Base-by-base conservation (phyloP, 1,140 invertebrate genomes). In the Psilanteris sp. region DNA sequence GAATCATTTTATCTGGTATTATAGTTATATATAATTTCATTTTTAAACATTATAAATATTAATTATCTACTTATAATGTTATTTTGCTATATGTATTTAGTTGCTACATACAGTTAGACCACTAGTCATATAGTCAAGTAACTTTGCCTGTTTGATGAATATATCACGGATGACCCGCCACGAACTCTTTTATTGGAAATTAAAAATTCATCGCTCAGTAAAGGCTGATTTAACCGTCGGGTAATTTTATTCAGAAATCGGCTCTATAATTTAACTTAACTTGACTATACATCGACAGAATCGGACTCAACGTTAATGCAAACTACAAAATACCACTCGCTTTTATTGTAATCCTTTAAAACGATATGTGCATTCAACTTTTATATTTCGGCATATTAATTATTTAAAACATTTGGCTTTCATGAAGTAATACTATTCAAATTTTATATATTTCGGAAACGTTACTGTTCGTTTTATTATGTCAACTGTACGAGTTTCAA, bases 101-200 rank as follows among this genome's bases (percentile, higher is more conserved):
- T 10, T 16, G 36, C 44, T 57, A 72, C 41, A 57, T 72, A 62
- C 50, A 52, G 46, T 34, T 16, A 5, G 41, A 34, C 29, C 43
- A 72, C 39, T 71, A 44, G 55, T 39, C 64, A 64, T 57, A 50
- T 41, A 22, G 67, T 11, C 32, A 52, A 46, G 44, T 72, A 55
- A 72, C 57, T 64, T 72, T 55, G 52, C 48, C 41, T 57, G 59
- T 18, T 57, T 59, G 27, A 54, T 74, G 61, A 74, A 74, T 74
- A 74, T 62, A 75, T 62, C 62, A 68, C 55, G 62, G 62, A 44
- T 68, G 72, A 75, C 62, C 55, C 55, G 57, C 50, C 64, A 54
- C 64, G 43, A 55, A 75, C 62, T 57, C 64, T 76, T 76, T 76
- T 70, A 76, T 76, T 76, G 64, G 64, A 64, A 68, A 64, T 76